Conservation (phyloP, 2,113 vertebrate species). For the Narcine bancroftii region DNA sequence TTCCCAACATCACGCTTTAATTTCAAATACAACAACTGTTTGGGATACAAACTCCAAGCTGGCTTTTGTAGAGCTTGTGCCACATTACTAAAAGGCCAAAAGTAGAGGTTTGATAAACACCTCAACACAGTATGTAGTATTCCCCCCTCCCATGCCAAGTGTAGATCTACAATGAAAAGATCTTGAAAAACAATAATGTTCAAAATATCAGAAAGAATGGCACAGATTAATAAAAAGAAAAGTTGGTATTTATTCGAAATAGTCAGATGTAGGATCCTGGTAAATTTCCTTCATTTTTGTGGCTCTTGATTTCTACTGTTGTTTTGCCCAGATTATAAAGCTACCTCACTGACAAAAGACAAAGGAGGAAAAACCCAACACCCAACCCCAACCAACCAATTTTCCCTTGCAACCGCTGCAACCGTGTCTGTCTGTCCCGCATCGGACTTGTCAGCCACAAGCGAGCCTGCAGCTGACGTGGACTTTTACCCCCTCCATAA, state of each 20-base stretch:
- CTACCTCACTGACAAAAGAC: too few relatives aligned
- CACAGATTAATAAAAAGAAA: background rate
- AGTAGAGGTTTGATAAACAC: background rate
- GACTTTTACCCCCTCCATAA: too few relatives aligned
- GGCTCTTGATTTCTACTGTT: background rate
- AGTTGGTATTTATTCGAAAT: background rate
- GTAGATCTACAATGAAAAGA: too few relatives aligned
- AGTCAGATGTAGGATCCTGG: background rate
- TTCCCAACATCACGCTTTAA: background rate
- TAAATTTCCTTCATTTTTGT: background rate
- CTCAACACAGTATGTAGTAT: background rate
- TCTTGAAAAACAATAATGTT: too few relatives aligned
- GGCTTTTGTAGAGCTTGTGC: background rate
- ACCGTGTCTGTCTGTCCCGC: too few relatives aligned
- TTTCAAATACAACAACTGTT: background rate
- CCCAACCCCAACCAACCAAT: too few relatives aligned
- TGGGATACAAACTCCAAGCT: too few relatives aligned
- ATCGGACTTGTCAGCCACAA: too few relatives aligned
- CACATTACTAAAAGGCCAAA: background rate
- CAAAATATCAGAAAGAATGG: background rate
- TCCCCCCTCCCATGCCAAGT: too few relatives aligned
- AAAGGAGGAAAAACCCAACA: too few relatives aligned
- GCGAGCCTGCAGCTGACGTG: too few relatives aligned
- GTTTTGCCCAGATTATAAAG: background rate
- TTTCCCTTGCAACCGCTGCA: too few relatives aligned